phyloP scores from a whole-genome alignment of 2,797 vertebrate species.

The Luscinia luscinia region DNA sequence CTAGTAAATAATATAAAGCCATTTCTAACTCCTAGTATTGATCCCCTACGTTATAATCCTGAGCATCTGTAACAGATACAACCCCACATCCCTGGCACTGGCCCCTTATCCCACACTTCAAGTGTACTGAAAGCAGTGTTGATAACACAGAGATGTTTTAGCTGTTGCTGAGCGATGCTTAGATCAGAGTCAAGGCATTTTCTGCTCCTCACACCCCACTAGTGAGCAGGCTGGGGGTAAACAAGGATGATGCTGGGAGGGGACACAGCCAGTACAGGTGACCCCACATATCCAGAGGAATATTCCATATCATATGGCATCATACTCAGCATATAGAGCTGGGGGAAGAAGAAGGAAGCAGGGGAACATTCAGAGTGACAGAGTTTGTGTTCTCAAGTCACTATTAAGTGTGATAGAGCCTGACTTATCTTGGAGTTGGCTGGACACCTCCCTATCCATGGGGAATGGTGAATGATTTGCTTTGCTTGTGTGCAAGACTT shows the following conservation, averaged over 20 bases:
- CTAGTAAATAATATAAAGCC: background rate
- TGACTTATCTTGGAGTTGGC: background rate
- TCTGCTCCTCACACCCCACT: background rate
- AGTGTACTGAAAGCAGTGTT: background rate
- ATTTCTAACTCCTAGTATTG: background rate
- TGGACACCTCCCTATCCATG: background rate
- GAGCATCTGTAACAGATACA: background rate
- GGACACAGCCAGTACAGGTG: fast-evolving
- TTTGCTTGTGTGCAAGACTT: background rate
- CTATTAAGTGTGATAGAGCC: background rate
- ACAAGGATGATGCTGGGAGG: background rate
- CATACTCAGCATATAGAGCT: background rate
- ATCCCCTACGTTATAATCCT: background rate
- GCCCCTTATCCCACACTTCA: background rate
- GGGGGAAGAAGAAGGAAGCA: background rate
- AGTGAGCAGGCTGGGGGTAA: background rate
- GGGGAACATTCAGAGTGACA: background rate
- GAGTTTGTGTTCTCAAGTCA: background rate
- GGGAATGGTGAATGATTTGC: background rate
- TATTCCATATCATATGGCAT: background rate
- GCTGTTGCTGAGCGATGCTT: background rate
- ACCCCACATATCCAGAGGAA: background rate
- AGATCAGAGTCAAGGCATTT: background rate
- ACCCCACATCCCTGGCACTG: background rate
- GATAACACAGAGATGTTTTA: background rate